These are phyloP conservation scores for Pipistrellus pygmaeus DNA, from an alignment of 2,797 vertebrate genomes.

Conservation along the genomic window DNA sequence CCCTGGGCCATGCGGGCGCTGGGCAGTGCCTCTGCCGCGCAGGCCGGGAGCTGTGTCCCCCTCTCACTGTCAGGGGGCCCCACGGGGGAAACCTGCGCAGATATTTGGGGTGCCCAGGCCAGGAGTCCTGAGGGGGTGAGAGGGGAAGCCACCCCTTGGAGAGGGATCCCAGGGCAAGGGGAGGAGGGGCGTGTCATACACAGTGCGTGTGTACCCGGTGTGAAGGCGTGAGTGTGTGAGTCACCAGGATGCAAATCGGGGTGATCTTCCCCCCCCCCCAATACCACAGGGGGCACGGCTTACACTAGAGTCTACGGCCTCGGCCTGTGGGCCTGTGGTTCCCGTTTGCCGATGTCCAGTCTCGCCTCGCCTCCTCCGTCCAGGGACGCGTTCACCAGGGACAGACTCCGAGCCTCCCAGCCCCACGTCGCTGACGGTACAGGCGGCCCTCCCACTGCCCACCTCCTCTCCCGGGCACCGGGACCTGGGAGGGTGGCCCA, in stretches of 20 bases:
- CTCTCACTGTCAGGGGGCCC: fast-evolving
- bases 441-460: neutral
- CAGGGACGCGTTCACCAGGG: too few relatives aligned
- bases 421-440: fast-evolving
- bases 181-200: neutral
- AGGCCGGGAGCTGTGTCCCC: neutral
- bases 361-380: neutral
- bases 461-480: too few relatives aligned
- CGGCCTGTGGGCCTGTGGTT: neutral
- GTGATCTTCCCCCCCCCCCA: too few relatives aligned
- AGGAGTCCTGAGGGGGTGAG: neutral
- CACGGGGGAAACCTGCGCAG: neutral
- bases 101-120: neutral
- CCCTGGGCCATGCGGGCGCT: neutral
- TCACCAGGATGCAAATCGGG: neutral
- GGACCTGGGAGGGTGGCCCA: neutral
- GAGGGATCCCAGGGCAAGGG: too few relatives aligned
- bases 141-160: neutral
- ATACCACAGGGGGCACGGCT: fast-evolving
- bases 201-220: too few relatives aligned
- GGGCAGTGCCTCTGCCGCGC: neutral
- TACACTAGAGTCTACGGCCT: neutral
- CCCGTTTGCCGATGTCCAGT: neutral
- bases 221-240: too few relatives aligned
- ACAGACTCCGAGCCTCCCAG: neutral